A percentile compares a stretch with the other conserved stretches of the same genome.
Evolutionary conservation across 2,888 invertebrate genomes (phyloP).

Genomic region (Charanyca ferruginea): DNA sequence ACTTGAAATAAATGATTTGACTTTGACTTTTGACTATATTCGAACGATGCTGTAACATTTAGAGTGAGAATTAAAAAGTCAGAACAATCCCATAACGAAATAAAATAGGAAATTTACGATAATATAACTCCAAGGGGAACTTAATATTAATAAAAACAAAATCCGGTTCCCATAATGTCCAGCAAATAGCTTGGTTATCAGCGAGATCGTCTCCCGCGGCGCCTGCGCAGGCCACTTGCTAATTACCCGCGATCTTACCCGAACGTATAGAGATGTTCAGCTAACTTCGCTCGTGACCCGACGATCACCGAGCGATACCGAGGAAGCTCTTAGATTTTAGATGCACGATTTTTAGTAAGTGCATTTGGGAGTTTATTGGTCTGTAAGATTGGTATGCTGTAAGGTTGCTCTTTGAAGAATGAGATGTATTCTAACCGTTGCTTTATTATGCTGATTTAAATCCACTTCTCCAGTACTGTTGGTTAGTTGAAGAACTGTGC

Average conservation of each 20-base stretch:
- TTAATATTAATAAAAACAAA: conserved; percentile 43
- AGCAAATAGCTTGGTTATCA: conserved; percentile 62
- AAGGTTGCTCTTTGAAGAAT: conserved; percentile 8
- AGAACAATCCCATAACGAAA: no score
- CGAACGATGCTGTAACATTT: no score
- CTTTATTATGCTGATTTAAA: neutral
- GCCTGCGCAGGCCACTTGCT: conserved; percentile 71
- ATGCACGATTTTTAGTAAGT: conserved; percentile 69
- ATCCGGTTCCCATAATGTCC: conserved; percentile 42
- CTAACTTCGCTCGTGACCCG: conserved; percentile 67
- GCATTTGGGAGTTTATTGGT: conserved; percentile 50
- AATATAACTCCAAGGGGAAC: conserved; percentile 2
- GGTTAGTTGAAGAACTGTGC: neutral
- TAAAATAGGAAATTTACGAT: no score
- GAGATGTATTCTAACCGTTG: conserved; percentile 10
- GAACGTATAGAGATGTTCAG: conserved; percentile 59
- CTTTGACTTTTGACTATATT: no score
- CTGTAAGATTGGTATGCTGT: conserved; percentile 12
- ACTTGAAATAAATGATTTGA: no score
- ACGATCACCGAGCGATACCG: conserved; percentile 56
- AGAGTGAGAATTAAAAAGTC: no score
- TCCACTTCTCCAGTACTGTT: neutral
- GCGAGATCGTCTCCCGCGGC: conserved; percentile 59
- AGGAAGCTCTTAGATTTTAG: conserved; percentile 66
- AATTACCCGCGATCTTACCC: conserved; percentile 69